Conservation (phyloP, 2,888 invertebrate genomes). For the Belgica antarctica region DNA sequence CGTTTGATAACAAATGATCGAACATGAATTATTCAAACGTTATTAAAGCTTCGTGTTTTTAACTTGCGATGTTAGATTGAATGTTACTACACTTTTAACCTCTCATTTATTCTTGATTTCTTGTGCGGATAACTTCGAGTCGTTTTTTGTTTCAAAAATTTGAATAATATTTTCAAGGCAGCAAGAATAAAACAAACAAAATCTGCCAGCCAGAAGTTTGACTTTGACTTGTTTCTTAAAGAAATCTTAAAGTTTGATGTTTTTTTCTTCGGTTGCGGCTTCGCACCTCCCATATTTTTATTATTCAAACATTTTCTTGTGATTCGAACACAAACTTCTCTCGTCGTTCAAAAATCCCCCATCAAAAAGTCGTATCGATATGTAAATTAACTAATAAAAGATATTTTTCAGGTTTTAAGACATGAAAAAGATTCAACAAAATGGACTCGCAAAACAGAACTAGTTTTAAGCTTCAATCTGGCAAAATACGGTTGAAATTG, state of each 20-base stretch:
- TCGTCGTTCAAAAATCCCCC: conserved; percentile 36
- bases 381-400: conserved; percentile 38
- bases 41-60: background rate
- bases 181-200: background rate
- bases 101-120: conserved; percentile 13
- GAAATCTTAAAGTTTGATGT: background rate
- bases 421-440: background rate
- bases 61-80: conserved; percentile 26
- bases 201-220: background rate
- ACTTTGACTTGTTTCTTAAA: background rate
- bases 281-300: conserved; percentile 39
- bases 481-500: background rate
- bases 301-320: conserved; percentile 16
- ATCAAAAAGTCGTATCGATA: conserved; percentile 41
- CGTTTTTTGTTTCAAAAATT: conserved; percentile 36
- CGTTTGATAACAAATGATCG: too few relatives aligned
- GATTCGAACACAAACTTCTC: too few relatives aligned
- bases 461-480: background rate
- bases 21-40: too few relatives aligned
- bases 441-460: background rate
- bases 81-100: background rate
- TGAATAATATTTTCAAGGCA: conserved; percentile 31
- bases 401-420: background rate
- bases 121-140: background rate
- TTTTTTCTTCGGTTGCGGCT: conserved; percentile 10